Evolutionary conservation across 1,140 invertebrate genomes (phyloP), one percentile per base, ranked within the genome.

Genomic region (Ptiloglossa arizonensis): DNA sequence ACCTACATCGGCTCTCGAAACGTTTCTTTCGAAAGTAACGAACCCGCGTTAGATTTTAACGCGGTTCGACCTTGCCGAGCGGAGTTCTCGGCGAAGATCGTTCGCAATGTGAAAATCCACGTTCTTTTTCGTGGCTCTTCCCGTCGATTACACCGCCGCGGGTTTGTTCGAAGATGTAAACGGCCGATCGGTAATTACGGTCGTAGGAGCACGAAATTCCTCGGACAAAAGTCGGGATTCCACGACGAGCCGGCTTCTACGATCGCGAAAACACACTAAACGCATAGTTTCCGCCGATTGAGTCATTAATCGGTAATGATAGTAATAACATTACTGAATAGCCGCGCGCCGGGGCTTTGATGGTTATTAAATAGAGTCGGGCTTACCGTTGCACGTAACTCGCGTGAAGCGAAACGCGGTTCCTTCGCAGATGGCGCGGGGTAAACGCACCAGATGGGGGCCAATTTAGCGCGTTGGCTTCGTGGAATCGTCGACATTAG

Each of bases 261-360:
- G 27, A 29, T 17, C 27, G 9, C 19, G 5, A n/a, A 35, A 48
- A 62, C 70, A 52, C n/a, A 50, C 29, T 72, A 72, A 72, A 63
- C 57, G 35, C 57, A 52, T 63, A 63, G 44, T 72, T 63, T 50
- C 59, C 70, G 70, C 29, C 57, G 62, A 72, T 72, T 72, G 70
- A 72, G 57, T 72, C 44, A 72, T 72, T 72, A 60, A 52, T 72
- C 70, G 70, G 57, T 72, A 72, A 72, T 72, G 57, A 72, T 72
- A 29, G 70, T 72, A 63, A 72, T 72, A 72, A 72, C 57, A 19
- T 38, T n/a, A 35, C 32, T 19, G 57, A 48, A 35, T 60, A 29
- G 44, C 19, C 11, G 70, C 44, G 50, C 6, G 57, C 59, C 15
- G 54, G 5, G 41, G 69, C 57, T 19, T n/a, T 22, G 67, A 27